Evolutionary conservation across 2,888 invertebrate species (phyloP), one percentile per base, ranked within the genome.

Genomic region (Cepaea hortensis): DNA sequence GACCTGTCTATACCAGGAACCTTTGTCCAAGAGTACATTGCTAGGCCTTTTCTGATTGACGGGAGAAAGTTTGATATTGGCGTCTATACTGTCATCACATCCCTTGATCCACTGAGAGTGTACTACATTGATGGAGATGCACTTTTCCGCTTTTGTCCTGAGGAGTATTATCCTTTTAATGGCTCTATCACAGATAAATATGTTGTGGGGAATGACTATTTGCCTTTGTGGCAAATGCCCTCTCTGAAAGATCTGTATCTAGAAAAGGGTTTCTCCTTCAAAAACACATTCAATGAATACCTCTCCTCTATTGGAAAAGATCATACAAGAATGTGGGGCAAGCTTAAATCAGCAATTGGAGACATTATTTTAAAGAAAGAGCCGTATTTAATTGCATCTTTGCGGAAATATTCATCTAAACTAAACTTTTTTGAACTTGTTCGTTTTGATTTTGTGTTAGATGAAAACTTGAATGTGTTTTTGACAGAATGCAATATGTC

Each of bases 401-500:
- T 93, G 3, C 86, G 90, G 20, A 90, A 89, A 86, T 92, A 91
- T 85, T 91, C 89, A 84, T 89, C 90, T 46, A 89, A 90, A 48
- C 90, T 95, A 88, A 93, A 94, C 87, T 99, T 98, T 94, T 99
- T 99, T 94, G 99, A 99, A 95, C 95, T 99, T 95, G 97, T 98
- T 95, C 96, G 99, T 62, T 97, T 99, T 93, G 99, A 99, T 94
- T 97, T 99, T 93, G 96, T 98, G 0, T 95, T 99, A 3, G 98
- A 99, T 93, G 97, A 97, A 90, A 95, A 98, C 85, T 94, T 99
- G 0, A 97, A 97, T 81, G 97, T 98, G 0, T 97, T 96, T 92
- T 95, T 98, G 9, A 96, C 99, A 96, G 99, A 99, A 95, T 98
- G 98, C 0, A 99, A 99, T 93, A 99, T 99, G 99, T 98, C 98